Evolutionary conservation across 92 coral and sea anemone genomes (phyloP), one percentile per base, ranked within the genome.

Genomic region (Scolanthus callimorphus): DNA sequence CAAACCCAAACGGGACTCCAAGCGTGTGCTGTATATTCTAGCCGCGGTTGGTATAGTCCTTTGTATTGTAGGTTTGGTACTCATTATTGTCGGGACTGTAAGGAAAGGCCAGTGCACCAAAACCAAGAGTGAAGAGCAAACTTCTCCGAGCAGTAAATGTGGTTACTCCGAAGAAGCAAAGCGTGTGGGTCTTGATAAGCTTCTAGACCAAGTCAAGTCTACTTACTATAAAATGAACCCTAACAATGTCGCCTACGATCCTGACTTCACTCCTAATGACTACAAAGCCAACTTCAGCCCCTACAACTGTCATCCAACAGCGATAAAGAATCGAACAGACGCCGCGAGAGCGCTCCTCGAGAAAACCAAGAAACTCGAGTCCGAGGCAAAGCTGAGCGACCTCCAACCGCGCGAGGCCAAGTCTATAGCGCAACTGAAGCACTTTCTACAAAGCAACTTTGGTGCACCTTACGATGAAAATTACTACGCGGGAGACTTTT

Each of bases 381-480:
- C 31, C 0, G 41, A 27, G 1, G 41, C 57, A 12, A 72, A 80
- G 51, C 70, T 59, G 48, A 21, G 65, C 29, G 59, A 71, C 12
- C 86, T 94, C 17, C 71, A 67, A 22, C 96, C 99, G 6, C 88
- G 97, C 26, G 99, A 94, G 50, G 48, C 78, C 1, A 94, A 94
- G 48, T 79, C 99, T 9, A 63, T 89, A 2, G 64, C 85, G 12
- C 99, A 94, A 46, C 77, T 89, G 19, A 71, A 80, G 30, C 99
- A 94, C 31, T 94, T 80, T 52, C 55, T 94, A 1, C 91, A 94
- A 52, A 89, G 90, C 39, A 81, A 81, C 63, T 94, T 94, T 45
- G 99, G 99, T 1, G 73, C 81, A 12, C 99, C 99, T 0, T 94
- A 89, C 64, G 99, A 90, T 21, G 99, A 94, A 62, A 94, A 94